Conservation (phyloP, 2,888 invertebrate genomes). For the Galerucella pusilla region DNA sequence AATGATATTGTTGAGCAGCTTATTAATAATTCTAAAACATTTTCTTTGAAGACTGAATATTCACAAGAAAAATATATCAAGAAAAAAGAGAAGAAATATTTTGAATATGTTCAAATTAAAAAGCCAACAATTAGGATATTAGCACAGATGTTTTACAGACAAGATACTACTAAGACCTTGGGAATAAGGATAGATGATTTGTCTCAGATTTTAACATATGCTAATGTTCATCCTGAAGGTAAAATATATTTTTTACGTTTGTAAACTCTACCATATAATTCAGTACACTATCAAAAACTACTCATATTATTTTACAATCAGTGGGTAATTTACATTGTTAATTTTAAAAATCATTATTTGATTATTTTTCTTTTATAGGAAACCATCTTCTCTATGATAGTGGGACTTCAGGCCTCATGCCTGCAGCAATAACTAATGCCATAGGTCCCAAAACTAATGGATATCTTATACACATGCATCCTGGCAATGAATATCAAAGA, state of each 20-base stretch:
- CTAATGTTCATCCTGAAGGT: conserved; percentile 79
- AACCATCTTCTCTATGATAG: conserved; percentile 88
- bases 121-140: conserved; percentile 86
- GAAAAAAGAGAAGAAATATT: conserved; percentile 95
- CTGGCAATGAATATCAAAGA: conserved; percentile 83
- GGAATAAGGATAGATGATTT: conserved; percentile 88
- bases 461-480: conserved; percentile 79
- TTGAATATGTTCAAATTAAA: conserved; percentile 81
- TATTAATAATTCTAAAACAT: conserved; percentile 92
- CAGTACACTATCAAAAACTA: background rate
- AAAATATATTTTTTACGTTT: conserved; percentile 4
- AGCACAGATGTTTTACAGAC: conserved; percentile 84
- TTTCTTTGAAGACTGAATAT: conserved; percentile 89
- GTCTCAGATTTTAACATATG: conserved; percentile 85
- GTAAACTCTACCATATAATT: background rate
- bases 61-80: conserved; percentile 94
- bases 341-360: background rate
- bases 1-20: conserved; percentile 87
- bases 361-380: conserved; percentile 32
- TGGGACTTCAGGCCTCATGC: conserved; percentile 85
- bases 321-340: background rate
- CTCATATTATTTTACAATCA: too few species aligned
- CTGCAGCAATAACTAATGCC: conserved; percentile 84
- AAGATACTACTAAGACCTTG: conserved; percentile 80
- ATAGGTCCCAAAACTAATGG: conserved; percentile 76